Conservation (phyloP, 2,113 vertebrate species). For the Percopsis transmontana region DNA sequence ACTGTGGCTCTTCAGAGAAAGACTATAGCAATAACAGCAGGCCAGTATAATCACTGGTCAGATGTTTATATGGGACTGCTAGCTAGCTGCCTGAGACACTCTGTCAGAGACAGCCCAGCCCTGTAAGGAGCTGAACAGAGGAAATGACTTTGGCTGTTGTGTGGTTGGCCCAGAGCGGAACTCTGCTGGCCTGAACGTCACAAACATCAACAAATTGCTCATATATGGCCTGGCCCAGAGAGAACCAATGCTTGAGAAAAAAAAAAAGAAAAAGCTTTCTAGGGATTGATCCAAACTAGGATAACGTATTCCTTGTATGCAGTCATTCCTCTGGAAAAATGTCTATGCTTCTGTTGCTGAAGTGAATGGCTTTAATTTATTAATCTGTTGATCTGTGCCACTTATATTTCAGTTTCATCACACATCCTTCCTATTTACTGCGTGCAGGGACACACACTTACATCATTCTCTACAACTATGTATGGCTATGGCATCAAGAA, state of each 20-base stretch:
- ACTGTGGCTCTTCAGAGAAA: slow-evolving; percentile 15
- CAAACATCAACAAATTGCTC: slow-evolving; percentile 65
- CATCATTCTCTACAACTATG: too few species aligned
- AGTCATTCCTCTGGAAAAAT: too few species aligned
- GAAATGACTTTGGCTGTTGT: slow-evolving; percentile 66
- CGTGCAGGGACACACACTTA: too few species aligned
- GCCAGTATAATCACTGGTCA: slow-evolving; percentile 44
- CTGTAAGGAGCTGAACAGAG: slow-evolving; percentile 67
- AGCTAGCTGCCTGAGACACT: slow-evolving; percentile 43
- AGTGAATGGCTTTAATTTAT: background rate
- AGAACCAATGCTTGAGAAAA: slow-evolving; percentile 49
- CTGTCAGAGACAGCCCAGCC: slow-evolving; percentile 61
- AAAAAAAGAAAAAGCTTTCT: background rate
- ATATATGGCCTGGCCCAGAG: slow-evolving; percentile 69
- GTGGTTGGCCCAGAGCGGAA: slow-evolving; percentile 58
- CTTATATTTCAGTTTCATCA: too few species aligned
- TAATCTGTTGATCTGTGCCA: too few species aligned
- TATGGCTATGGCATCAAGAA: too few species aligned
- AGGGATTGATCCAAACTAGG: slow-evolving; percentile 28
- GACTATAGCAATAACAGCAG: slow-evolving; percentile 17
- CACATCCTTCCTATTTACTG: too few species aligned
- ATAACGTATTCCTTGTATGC: background rate
- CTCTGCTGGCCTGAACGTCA: slow-evolving; percentile 49
- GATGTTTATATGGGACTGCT: slow-evolving; percentile 59
- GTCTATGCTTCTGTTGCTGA: too few species aligned